Base-by-base conservation (phyloP, 2,113 vertebrate species). In the Macroglossus sobrinus region DNA sequence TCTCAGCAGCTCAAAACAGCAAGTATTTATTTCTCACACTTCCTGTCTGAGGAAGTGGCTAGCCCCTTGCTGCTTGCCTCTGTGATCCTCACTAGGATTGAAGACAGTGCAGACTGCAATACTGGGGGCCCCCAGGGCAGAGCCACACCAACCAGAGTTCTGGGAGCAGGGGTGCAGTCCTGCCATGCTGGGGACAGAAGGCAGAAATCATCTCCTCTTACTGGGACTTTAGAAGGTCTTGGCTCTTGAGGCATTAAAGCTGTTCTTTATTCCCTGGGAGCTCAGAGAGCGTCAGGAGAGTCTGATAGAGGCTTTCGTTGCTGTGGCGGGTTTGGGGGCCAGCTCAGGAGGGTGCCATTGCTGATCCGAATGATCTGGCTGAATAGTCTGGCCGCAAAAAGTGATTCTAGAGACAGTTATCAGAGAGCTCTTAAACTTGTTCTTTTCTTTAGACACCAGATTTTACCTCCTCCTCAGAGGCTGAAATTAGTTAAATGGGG, bases 241-340 rank as follows among this genome's bases (percentile, higher is more conserved):
- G 14, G 7, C 11, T 45, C 15, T 50, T 10, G 4, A 12, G 14
- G 74, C 80, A 33, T 9, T 10, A 5, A 40, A 43, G 16, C 40
- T 55, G 22, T 30, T 13, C 21, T 21, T 11, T 7, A 61, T 18
- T 0, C 11, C 7, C 11, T 4, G 38, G 50, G 28, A n/a, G 35
- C 71, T 43, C 28, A 50, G 72, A 19, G 30, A 59, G 19, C 53
- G 45, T 26, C 24, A 38, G 4, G 64, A 22, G 47, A 84, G 11
- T 6, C 47, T 0, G 0, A 0, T 69, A 33, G 18, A 26, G 3
- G 7, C 8, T 28, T 22, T 28, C 9, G 2, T 22, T 64, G 72
- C 43, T 43, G 8, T 26, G 9, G 21, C 21, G 26, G 33, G 4
- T n/a, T 15, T 5, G 5, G 24, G 59, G 33, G 26, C 43, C 4